phyloP scores from a whole-genome alignment of 2,113 vertebrate genomes.

The Pangasianodon gigas region DNA sequence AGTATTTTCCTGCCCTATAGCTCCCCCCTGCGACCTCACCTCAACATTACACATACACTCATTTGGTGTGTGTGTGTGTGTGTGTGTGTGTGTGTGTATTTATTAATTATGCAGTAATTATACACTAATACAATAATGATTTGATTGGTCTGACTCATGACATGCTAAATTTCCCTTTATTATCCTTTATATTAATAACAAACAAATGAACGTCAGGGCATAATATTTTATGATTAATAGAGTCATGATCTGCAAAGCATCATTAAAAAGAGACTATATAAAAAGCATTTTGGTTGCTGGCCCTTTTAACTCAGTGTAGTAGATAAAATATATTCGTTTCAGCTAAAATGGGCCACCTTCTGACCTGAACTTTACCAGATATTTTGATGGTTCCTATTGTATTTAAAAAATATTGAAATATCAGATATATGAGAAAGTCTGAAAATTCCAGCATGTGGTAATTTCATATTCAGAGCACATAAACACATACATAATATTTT shows the following conservation, averaged over 20 bases:
- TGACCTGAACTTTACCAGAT: background rate
- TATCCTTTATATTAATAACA: background rate
- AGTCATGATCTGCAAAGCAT: background rate
- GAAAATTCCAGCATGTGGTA: background rate
- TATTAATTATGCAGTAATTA: background rate
- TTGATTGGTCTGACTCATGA: background rate
- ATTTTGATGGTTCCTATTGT: background rate
- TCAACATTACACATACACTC: background rate
- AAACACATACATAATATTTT: background rate
- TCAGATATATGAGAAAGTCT: background rate
- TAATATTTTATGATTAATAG: background rate
- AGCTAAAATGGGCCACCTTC: background rate
- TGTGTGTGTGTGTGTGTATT: background rate
- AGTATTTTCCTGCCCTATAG: background rate
- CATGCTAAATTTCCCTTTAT: background rate
- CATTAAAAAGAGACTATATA: background rate
- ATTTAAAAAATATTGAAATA: background rate
- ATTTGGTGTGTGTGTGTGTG: background rate
- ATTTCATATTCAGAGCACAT: background rate
- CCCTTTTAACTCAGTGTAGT: background rate
- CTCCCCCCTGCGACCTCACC: background rate
- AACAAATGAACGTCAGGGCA: background rate
- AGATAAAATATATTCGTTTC: background rate
- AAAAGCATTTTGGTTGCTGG: background rate
- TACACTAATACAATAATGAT: background rate